Conservation (phyloP, 1,140 invertebrate genomes). For the Solenopsis invicta region DNA sequence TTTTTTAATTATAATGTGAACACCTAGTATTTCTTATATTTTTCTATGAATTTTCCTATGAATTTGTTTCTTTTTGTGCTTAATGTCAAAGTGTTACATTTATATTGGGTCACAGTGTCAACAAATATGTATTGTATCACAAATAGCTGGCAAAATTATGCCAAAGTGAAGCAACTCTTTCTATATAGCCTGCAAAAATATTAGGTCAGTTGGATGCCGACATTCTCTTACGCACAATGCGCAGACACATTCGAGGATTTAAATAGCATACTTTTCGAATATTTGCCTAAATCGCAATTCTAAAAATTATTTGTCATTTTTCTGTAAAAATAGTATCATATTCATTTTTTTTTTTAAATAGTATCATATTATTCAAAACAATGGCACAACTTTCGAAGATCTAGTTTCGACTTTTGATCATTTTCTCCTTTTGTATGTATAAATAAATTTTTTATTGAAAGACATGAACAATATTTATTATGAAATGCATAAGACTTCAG, state of each 20-base stretch:
- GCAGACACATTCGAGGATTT: constrained; percentile 10
- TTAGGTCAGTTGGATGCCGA: constrained; percentile 51
- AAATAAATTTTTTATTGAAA: constrained; percentile 45
- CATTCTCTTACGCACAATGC: constrained; percentile 3
- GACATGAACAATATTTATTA: constrained; percentile 52
- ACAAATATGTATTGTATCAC: constrained; percentile 62
- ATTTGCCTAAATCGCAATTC: background rate
- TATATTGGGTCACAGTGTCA: constrained; percentile 72
- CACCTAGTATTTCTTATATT: background rate
- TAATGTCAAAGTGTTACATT: constrained; percentile 60
- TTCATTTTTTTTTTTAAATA: too few relatives aligned
- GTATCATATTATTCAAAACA: background rate
- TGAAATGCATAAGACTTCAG: constrained; percentile 7
- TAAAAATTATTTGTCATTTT: background rate
- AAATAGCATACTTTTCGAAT: constrained; percentile 28
- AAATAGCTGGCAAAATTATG: constrained; percentile 70
- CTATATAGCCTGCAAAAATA: constrained; percentile 61
- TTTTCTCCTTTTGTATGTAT: constrained; percentile 60
- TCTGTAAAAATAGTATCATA: background rate
- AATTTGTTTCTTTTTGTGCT: background rate
- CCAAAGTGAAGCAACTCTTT: constrained; percentile 64
- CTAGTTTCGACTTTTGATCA: constrained; percentile 64
- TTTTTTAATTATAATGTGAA: background rate
- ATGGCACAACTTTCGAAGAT: background rate
- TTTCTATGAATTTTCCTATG: background rate